phyloP scores from a whole-genome alignment of 2,888 invertebrate genomes.

The Aromia moschata region DNA sequence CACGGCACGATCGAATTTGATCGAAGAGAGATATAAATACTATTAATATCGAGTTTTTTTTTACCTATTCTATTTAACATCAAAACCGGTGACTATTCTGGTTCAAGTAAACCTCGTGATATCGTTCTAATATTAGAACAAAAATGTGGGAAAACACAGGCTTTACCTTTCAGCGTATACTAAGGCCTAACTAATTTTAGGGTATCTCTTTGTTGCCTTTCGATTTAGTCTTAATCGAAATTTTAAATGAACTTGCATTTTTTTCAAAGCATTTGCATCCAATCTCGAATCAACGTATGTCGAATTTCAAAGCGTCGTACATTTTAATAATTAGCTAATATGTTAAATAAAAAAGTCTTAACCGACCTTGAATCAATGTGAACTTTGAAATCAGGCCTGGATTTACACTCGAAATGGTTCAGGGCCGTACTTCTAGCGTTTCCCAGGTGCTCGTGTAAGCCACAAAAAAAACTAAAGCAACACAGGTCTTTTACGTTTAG shows the following conservation, averaged over 20 bases:
- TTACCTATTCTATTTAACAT: not conserved
- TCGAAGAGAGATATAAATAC: slow-evolving; percentile 11
- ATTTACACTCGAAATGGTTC: not conserved
- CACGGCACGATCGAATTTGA: slow-evolving; percentile 7
- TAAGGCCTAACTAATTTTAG: not conserved
- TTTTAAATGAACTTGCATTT: slow-evolving; percentile 1
- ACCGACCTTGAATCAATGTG: slow-evolving; percentile 23
- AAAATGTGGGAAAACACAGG: slow-evolving; percentile 4
- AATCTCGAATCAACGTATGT: not conserved
- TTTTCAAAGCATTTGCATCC: slow-evolving; percentile 2
- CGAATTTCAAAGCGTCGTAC: not conserved
- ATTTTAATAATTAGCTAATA: slow-evolving; percentile 20
- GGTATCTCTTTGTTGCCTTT: too few relatives aligned
- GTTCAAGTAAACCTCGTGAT: not conserved
- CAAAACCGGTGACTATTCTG: slow-evolving; percentile 6
- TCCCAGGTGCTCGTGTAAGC: slow-evolving; percentile 8
- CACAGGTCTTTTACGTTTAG: slow-evolving; percentile 2
- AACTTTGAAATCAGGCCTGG: slow-evolving; percentile 21
- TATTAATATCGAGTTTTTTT: slow-evolving; percentile 11
- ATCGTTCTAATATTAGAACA: slow-evolving; percentile 1
- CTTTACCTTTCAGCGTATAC: not conserved
- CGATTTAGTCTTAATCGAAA: too few relatives aligned
- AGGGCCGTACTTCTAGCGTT: not conserved
- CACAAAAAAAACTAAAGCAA: not conserved
- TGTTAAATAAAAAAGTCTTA: slow-evolving; percentile 24